Conservation (phyloP, 2,888 invertebrate species). For the Trilocha varians region DNA sequence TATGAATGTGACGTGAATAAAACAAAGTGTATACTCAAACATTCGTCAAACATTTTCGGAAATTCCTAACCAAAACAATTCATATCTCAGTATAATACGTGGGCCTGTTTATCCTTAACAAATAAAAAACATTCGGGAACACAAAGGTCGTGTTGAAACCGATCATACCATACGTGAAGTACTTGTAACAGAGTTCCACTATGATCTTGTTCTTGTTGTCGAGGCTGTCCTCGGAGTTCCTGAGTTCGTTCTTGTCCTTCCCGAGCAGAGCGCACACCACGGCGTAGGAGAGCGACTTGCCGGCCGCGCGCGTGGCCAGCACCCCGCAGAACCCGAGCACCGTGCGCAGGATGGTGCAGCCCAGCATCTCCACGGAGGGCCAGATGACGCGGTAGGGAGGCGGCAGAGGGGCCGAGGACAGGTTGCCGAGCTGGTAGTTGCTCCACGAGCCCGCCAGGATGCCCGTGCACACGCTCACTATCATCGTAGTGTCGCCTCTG, state of each 20-base stretch:
- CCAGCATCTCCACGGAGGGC: slow-evolving; percentile 83
- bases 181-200: slow-evolving; percentile 88
- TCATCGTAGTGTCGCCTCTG: slow-evolving; percentile 92
- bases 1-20: no score
- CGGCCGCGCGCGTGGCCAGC: slow-evolving; percentile 77
- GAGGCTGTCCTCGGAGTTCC: slow-evolving; percentile 76
- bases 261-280: slow-evolving; percentile 80
- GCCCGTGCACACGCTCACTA: slow-evolving; percentile 87
- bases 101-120: slow-evolving; percentile 83
- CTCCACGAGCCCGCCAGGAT: slow-evolving; percentile 87
- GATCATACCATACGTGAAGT: slow-evolving; percentile 84
- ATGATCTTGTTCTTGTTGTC: slow-evolving; percentile 81
- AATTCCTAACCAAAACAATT: no score
- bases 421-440: slow-evolving; percentile 85
- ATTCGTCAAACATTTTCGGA: no score
- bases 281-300: slow-evolving; percentile 80
- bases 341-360: slow-evolving; percentile 78
- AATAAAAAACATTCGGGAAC: slow-evolving; percentile 83
- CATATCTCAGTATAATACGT: slow-evolving; percentile 91
- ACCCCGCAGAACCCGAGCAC: slow-evolving; percentile 84
- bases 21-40: no score
- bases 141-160: slow-evolving; percentile 85
- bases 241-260: slow-evolving; percentile 77
- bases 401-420: slow-evolving; percentile 70
- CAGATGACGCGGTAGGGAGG: slow-evolving; percentile 86